Base-by-base conservation (phyloP, 2,797 vertebrate genomes). In the Cheirogaleus major region DNA sequence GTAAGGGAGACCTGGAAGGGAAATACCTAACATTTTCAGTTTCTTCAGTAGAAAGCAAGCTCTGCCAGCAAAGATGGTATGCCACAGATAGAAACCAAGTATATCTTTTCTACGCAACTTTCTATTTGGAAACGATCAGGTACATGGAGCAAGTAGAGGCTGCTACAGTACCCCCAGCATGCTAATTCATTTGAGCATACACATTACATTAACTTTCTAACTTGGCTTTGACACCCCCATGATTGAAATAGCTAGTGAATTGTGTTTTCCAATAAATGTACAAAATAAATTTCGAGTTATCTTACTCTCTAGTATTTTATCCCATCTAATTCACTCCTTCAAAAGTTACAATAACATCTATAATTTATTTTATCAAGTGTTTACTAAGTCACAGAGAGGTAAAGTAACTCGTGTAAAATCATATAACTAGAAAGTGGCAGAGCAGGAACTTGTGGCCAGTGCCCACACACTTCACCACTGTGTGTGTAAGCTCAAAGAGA, bases 121-220 rank as follows among this genome's bases (percentile, higher is more conserved):
- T 23, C 0, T 20, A 59, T 48, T 61, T 55, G 75, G 48, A 94
- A 70, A n/a, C 59, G 79, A 48, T 5, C 7, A 20, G 72, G 52
- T 27, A 69, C 30, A 4, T 6, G 27, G 14, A 94, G 23, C 8
- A 7, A 0, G 20, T 0, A 10, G 45, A 38, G 1, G 3, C 17
- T 15, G 0, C n/a, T 14, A 0, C 32, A 0, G 11, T 7, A 5
- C 18, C 23, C 20, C 3, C 23, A 3, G 9, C 1, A 1, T 3
- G 3, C 22, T n/a, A 3, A 18, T 45, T 73, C 70, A 70, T 12
- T 48, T 41, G 9, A 27, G 52, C 14, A 12, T 4, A 0, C 32
- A 75, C 4, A n/a, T 32, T 15, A 32, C 14, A 15, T 22, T 57
- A 10, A 41, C 32, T 85, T 76, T 83, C 67, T 30, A 22, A 43